A percentile compares a stretch with the other conserved stretches of the same genome.
phyloP scores from a whole-genome alignment of 2,888 invertebrate genomes.

The Schizaphis graminum region DNA sequence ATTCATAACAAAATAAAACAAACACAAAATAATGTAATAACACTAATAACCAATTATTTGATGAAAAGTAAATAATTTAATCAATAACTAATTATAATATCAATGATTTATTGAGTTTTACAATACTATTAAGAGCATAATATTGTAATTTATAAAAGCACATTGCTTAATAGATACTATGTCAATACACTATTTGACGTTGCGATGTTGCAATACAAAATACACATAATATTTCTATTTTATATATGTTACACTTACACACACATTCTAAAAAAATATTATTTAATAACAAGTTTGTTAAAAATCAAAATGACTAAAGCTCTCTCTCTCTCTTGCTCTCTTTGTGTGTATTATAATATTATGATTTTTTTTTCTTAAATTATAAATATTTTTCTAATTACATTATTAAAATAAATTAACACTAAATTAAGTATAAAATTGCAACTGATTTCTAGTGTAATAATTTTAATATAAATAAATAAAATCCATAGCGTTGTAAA shows the following conservation, averaged over 20 bases:
- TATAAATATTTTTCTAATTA: background rate
- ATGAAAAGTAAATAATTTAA: background rate
- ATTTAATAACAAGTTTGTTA: background rate
- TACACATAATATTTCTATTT: background rate
- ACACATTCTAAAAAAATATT: background rate
- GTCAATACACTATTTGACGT: background rate
- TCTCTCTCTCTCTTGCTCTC: background rate
- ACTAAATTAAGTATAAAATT: background rate
- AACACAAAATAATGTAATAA: background rate
- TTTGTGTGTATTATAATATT: background rate
- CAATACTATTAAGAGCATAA: background rate
- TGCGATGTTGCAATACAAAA: background rate
- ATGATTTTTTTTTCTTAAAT: background rate
- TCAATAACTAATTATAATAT: background rate
- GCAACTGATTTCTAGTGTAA: background rate
- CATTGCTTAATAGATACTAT: background rate
- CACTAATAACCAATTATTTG: background rate
- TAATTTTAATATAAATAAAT: conserved; percentile 29
- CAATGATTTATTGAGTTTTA: background rate
- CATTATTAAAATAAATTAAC: background rate
- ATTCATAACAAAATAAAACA: background rate
- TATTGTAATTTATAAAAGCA: background rate
- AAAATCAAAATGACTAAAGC: background rate
- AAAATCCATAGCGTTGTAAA: background rate
- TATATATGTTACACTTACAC: background rate